Evolutionary conservation across 2,797 vertebrate species (phyloP), one percentile per base, ranked within the genome.

Genomic region (Garrulus glandarius): DNA sequence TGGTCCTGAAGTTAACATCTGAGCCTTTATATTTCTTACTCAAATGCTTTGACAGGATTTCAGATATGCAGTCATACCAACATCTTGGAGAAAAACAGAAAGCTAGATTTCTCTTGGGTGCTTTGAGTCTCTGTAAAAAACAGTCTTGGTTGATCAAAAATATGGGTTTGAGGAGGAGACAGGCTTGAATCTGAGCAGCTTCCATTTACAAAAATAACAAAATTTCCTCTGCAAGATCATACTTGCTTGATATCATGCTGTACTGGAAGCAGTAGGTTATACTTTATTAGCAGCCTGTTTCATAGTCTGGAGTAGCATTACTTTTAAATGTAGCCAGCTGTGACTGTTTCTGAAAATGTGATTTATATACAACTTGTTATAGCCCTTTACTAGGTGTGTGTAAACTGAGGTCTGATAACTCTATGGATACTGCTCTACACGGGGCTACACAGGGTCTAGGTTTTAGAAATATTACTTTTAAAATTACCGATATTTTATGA

Each of bases 261-360:
- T 79, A 84, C 64, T 71, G 80, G 69, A 89, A 95, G 78, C 86
- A 49, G 92, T 84, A 72, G 67, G 60, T 84, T 84, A 56, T 92
- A 64, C 89, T 95, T 95, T 76, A 86, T 96, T 80, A 89, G 59
- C 82, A 94, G 84, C 74, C 92, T 89, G 77, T 95, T 97, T 93
- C 91, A 64, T 94, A 91, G 50, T 92, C 84, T 77, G 89, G 78
- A 84, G 78, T 93, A 96, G 75, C 67, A 81, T 93, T 91, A 87
- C 84, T 87, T 96, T 92, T 89, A 92, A 93, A 95, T 89, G 87
- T 95, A 96, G 91, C 85, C 91, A 93, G 72, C 86, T 96, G 89
- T 92, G 95, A 95, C 91, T 90, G 26, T 93, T 95, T 96, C 87
- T 96, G 89, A 96, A 95, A 86, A 93, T 76, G 75, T 85, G 63